Percentiles rank a stretch among this genome's conserved stretches.
phyloP scores from a whole-genome alignment of 2,888 invertebrate genomes.

The Drosophila testacea region DNA sequence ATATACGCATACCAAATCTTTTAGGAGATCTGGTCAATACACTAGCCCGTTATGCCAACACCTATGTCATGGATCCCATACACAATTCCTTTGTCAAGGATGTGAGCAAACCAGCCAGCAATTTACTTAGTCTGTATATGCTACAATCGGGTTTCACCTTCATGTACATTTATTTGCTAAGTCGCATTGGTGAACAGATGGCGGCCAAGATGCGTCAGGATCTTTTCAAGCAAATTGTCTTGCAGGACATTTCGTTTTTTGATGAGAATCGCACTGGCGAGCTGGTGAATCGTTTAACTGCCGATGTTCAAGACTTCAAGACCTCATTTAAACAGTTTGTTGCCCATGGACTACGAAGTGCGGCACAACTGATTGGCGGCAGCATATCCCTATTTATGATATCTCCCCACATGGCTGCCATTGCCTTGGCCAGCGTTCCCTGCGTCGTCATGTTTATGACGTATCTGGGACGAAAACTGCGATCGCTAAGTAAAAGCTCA shows the following conservation, averaged over 20 bases:
- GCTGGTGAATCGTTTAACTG: slow-evolving; percentile 94
- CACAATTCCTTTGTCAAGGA: slow-evolving; percentile 83
- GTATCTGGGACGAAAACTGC: slow-evolving; percentile 91
- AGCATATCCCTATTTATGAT: slow-evolving; percentile 89
- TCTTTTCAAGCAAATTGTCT: slow-evolving; percentile 92
- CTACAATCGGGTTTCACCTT: slow-evolving; percentile 92
- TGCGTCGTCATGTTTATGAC: slow-evolving; percentile 94
- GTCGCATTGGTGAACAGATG: slow-evolving; percentile 95
- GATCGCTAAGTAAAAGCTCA: slow-evolving; percentile 91
- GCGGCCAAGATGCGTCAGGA: slow-evolving; percentile 92
- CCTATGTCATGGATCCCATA: slow-evolving; percentile 84
- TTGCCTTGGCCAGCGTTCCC: slow-evolving; percentile 94
- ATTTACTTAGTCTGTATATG: slow-evolving; percentile 83
- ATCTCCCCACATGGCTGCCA: slow-evolving; percentile 94
- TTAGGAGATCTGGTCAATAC: slow-evolving; percentile 94
- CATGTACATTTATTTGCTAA: slow-evolving; percentile 93
- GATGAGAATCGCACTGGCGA: slow-evolving; percentile 96
- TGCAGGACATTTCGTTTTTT: slow-evolving; percentile 95
- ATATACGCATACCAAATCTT: slow-evolving; percentile 94
- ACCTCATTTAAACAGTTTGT: slow-evolving; percentile 97
- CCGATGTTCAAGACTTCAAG: slow-evolving; percentile 98
- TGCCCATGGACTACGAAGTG: slow-evolving; percentile 95
- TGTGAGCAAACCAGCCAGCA: slow-evolving; percentile 82
- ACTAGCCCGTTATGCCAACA: slow-evolving; percentile 87
- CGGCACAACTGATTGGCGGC: slow-evolving; percentile 90